These are phyloP conservation scores for Gryon sp. DNA, from an alignment of 1,140 invertebrate species.

Conservation along the genomic window DNA sequence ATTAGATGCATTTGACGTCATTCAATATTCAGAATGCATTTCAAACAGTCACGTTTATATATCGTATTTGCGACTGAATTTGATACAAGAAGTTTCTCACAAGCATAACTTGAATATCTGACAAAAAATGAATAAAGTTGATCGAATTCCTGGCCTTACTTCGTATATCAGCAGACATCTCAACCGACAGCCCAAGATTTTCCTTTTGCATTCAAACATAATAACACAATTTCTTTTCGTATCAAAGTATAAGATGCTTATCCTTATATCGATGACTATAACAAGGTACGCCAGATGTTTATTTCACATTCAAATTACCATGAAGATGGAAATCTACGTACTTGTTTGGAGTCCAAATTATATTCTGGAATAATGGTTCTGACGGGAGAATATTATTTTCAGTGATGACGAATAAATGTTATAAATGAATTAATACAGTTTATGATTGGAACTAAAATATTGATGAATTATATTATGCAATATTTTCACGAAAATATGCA, in stretches of 20 bases:
- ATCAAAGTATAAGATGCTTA: slow-evolving; percentile 66
- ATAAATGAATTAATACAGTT: too few relatives aligned
- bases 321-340: slow-evolving; percentile 67
- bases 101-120: slow-evolving; percentile 37
- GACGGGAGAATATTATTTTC: too few relatives aligned
- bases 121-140: slow-evolving; percentile 48
- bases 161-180: slow-evolving; percentile 32
- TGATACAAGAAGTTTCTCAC: slow-evolving; percentile 15
- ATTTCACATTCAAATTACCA: slow-evolving; percentile 67
- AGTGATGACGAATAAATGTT: too few relatives aligned
- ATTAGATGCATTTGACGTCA: slow-evolving; percentile 6
- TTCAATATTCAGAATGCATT: slow-evolving; percentile 42
- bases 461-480: too few relatives aligned
- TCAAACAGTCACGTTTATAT: slow-evolving; percentile 6
- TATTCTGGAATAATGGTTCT: slow-evolving; percentile 32
- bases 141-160: slow-evolving; percentile 35
- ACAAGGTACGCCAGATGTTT: slow-evolving; percentile 69
- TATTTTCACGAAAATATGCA: too few relatives aligned
- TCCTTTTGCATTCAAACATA: slow-evolving; percentile 55
- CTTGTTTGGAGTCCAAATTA: slow-evolving; percentile 37
- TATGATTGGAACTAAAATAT: too few relatives aligned
- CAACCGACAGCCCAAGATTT: slow-evolving; percentile 22
- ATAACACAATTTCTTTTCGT: slow-evolving; percentile 68
- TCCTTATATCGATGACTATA: slow-evolving; percentile 62
- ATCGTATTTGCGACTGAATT: slow-evolving; percentile 12